Conservation (phyloP, 2,888 invertebrate species). For the Volucella zonaria region DNA sequence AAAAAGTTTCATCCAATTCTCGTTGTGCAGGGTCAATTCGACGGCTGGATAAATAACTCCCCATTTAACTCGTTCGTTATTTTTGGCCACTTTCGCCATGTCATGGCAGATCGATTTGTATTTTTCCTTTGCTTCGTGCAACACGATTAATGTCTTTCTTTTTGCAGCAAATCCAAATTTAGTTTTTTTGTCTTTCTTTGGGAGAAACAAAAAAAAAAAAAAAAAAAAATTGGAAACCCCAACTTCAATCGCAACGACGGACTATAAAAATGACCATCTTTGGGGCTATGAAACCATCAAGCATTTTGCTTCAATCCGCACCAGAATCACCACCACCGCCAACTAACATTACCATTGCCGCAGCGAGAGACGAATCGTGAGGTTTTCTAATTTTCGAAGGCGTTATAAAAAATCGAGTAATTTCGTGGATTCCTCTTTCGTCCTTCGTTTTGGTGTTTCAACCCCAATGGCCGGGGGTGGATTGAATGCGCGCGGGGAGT, state of each 20-base stretch:
- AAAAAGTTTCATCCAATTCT: not conserved
- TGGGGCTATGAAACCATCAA: slow-evolving; percentile 14
- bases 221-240: slow-evolving; percentile 71
- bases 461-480: not conserved
- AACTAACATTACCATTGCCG: not conserved
- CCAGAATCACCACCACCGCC: not conserved
- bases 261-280: slow-evolving; percentile 67
- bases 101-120: slow-evolving; percentile 61
- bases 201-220: slow-evolving; percentile 22
- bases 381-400: slow-evolving; percentile 66
- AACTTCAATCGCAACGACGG: slow-evolving; percentile 60
- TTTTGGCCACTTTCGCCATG: slow-evolving; percentile 62
- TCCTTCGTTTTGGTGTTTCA: slow-evolving; percentile 37
- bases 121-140: slow-evolving; percentile 15
- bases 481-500: slow-evolving; percentile 8
- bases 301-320: not conserved
- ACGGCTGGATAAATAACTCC: slow-evolving; percentile 45
- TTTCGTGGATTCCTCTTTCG: slow-evolving; percentile 56
- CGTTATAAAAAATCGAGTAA: slow-evolving; percentile 71
- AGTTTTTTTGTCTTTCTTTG: not conserved
- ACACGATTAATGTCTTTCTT: slow-evolving; percentile 61
- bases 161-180: slow-evolving; percentile 25
- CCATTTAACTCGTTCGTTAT: slow-evolving; percentile 60
- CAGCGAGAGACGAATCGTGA: slow-evolving; percentile 52
- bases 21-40: not conserved